These are phyloP conservation scores for Aegithalos caudatus DNA, from an alignment of 2,113 vertebrate species.

Conservation along the genomic window DNA sequence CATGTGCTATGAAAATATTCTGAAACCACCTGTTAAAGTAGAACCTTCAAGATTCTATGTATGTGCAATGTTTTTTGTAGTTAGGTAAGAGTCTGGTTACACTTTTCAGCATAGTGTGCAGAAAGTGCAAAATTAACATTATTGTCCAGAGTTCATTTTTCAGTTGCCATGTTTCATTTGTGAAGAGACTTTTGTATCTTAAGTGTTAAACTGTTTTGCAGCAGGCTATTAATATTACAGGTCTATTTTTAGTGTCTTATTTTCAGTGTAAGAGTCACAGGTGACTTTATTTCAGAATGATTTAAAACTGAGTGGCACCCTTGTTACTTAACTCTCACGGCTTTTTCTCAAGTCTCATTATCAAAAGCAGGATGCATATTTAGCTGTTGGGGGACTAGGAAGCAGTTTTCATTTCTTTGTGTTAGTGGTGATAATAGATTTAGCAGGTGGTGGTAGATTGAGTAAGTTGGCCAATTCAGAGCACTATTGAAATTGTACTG, in stretches of 20 bases:
- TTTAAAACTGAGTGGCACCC: background rate
- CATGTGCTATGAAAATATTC: background rate
- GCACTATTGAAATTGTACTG: background rate
- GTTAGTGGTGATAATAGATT: background rate
- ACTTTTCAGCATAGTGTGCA: background rate
- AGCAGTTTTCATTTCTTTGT: background rate
- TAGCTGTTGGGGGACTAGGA: background rate
- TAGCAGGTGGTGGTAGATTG: background rate
- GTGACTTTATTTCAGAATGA: background rate
- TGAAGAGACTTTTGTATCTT: background rate
- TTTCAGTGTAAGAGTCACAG: background rate
- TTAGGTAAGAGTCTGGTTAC: background rate
- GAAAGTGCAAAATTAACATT: background rate
- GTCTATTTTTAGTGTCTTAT: constrained; percentile 5
- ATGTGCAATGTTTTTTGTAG: background rate
- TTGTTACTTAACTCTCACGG: background rate
- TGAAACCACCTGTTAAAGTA: constrained; percentile 11
- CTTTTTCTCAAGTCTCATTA: background rate
- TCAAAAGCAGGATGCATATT: background rate
- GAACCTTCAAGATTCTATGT: background rate
- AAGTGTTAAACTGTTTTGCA: background rate
- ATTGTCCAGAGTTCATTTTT: background rate
- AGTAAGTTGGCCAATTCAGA: background rate
- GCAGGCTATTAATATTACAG: background rate
- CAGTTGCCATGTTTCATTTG: background rate